Evolutionary conservation across 2,888 invertebrate species (phyloP).

Genomic region (Pteria penguin): DNA sequence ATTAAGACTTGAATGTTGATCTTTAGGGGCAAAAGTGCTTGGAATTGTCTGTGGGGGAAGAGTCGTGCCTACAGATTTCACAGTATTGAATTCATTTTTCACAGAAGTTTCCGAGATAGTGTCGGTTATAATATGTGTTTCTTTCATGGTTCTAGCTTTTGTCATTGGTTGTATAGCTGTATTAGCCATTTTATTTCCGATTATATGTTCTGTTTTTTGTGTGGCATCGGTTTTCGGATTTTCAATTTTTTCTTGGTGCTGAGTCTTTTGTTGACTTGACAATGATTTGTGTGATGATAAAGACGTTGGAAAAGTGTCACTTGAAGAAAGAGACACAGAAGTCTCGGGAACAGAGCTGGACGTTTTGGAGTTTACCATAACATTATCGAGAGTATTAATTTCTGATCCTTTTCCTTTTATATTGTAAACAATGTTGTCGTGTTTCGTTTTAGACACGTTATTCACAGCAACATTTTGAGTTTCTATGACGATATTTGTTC

Average conservation of each 20-base stretch:
- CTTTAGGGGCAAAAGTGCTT: neutral
- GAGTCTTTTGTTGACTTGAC: neutral
- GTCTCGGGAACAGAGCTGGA: neutral
- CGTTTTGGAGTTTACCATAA: neutral
- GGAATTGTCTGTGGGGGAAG: constrained; percentile 12
- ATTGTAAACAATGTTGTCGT: neutral
- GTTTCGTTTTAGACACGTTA: neutral
- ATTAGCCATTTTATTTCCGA: neutral
- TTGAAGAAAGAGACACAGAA: neutral
- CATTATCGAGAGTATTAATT: neutral
- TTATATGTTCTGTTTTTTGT: neutral
- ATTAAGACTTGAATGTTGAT: neutral
- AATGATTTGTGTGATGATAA: neutral
- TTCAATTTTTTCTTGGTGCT: neutral
- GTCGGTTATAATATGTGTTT: neutral
- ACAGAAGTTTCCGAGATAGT: neutral
- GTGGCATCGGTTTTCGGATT: neutral
- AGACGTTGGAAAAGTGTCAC: neutral
- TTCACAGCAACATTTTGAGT: neutral
- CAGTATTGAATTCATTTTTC: neutral
- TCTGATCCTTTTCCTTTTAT: neutral
- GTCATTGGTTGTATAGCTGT: neutral
- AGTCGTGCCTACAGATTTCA: neutral
- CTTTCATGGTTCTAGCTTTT: neutral
- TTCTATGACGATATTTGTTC: too few species aligned